Conservation (phyloP, 2,113 vertebrate species). For the Pica pica region DNA sequence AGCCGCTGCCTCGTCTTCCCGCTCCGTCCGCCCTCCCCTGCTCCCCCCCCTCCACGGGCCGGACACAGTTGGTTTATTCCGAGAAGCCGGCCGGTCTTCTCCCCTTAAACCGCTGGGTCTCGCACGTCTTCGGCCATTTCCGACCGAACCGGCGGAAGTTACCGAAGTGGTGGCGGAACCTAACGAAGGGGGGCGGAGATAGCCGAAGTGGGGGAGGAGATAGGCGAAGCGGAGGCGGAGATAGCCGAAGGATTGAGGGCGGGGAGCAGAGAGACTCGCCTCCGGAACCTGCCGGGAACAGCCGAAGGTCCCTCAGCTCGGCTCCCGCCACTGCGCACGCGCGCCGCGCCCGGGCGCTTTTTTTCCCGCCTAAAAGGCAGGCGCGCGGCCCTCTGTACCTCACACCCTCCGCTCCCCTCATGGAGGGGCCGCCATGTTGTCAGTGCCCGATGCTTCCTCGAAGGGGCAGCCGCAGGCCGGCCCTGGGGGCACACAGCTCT, state of each 20-base stretch:
- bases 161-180: conserved; percentile 36
- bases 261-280: not conserved
- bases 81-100: conserved; percentile 22
- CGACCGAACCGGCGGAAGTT: conserved; percentile 23
- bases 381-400: accelerated
- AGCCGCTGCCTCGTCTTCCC: not conserved
- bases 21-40: not conserved
- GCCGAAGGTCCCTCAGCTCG: not conserved
- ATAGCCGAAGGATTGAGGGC: not conserved
- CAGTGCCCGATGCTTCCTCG: not conserved
- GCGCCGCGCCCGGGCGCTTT: accelerated
- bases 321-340: not conserved
- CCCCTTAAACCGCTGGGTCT: conserved; percentile 30
- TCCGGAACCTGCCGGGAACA: not conserved
- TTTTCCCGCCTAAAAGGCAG: not conserved
- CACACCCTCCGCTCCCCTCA: not conserved
- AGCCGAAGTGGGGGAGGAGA: not conserved
- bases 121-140: conserved; percentile 61
- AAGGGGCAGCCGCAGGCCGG: no score
- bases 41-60: not conserved
- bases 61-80: conserved; percentile 44
- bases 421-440: accelerated
- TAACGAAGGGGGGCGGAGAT: not conserved
- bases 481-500: no score
- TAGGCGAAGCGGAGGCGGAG: not conserved